Evolutionary conservation across 2,797 vertebrate genomes (phyloP).

Genomic region (Morus bassanus): DNA sequence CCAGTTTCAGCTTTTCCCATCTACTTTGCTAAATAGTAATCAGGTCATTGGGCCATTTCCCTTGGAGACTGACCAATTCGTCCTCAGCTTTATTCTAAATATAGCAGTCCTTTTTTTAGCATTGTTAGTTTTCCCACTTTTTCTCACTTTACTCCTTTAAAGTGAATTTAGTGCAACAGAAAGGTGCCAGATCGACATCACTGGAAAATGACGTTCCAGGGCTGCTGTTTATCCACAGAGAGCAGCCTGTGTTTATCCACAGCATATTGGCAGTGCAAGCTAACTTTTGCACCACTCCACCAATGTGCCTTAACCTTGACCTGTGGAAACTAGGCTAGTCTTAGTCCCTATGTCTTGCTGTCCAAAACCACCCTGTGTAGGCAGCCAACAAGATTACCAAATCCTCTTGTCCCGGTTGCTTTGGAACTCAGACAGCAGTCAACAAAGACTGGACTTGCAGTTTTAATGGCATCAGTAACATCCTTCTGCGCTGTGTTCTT

Average conservation of each 20-base stretch:
- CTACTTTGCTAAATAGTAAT: conserved; percentile 63
- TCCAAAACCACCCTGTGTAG: not conserved
- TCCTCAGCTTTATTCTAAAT: conserved; percentile 69
- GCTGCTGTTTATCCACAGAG: conserved; percentile 30
- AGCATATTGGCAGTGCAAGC: not conserved
- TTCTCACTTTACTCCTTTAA: not conserved
- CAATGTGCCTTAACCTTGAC: not conserved
- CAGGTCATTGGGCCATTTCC: conserved; percentile 75
- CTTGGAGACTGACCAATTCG: conserved; percentile 64
- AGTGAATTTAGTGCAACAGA: conserved; percentile 19
- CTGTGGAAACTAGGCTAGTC: conserved; percentile 13
- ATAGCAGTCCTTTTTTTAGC: conserved; percentile 70
- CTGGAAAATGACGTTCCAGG: conserved; percentile 59
- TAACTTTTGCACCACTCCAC: not conserved
- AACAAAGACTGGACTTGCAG: not conserved
- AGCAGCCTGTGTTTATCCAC: conserved; percentile 30
- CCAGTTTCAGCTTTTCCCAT: conserved; percentile 71
- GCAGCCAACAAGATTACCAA: not conserved
- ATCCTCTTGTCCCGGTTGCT: not conserved
- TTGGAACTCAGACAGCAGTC: not conserved
- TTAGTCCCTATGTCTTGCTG: not conserved
- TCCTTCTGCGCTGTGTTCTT: not conserved
- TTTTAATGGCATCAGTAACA: not conserved
- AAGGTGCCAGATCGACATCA: conserved; percentile 62
- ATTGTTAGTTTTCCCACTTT: conserved; percentile 57